Base-by-base conservation (phyloP, 2,797 vertebrate genomes). In the Halcyon leucocephala region DNA sequence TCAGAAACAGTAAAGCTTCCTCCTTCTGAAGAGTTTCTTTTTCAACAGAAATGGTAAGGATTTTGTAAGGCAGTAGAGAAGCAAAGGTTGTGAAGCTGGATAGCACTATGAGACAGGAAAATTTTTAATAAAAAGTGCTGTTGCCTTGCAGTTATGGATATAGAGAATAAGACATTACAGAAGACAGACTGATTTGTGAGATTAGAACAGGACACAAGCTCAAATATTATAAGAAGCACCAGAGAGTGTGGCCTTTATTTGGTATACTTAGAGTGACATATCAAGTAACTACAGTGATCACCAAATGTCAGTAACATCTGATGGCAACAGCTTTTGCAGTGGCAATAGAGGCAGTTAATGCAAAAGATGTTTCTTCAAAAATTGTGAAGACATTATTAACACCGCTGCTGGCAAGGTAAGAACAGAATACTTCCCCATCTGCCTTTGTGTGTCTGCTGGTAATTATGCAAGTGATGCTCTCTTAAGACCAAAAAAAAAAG, bases 391-490 rank as follows among this genome's bases (percentile, higher is more conserved):
- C 92, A 67, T 91, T 86, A 96, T 95, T 97, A 97, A 95, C 76
- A 96, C 76, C 6, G 80, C 97, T 97, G 86, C 93, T 95, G 94
- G 97, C 97, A 97, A 98, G 96, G 97, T 97, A 97, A 95, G 71
- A 96, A 90, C 9, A 90, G 95, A 96, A 82, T 72, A 83, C 76
- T 88, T 86, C 84, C 73, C 31, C 65, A 48, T 82, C 72, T 85
- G 94, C 46, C 93, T 92, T 91, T 81, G 52, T 2, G 0, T 35
- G 33, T 44, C 25, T 65, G 84, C 80, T n/a, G 14, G 12, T 95
- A 97, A 98, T 98, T 97, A 97, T 96, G 97, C 97, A 97, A 93
- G 95, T 77, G 55, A 78, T 58, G 51, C 69, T 97, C 96, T 97
- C 93, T 93, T 95, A 97, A 71, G 85, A 90, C 25, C 12, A 74